Evolutionary conservation across 2,113 vertebrate genomes (phyloP).

Genomic region (Arenaria interpres): DNA sequence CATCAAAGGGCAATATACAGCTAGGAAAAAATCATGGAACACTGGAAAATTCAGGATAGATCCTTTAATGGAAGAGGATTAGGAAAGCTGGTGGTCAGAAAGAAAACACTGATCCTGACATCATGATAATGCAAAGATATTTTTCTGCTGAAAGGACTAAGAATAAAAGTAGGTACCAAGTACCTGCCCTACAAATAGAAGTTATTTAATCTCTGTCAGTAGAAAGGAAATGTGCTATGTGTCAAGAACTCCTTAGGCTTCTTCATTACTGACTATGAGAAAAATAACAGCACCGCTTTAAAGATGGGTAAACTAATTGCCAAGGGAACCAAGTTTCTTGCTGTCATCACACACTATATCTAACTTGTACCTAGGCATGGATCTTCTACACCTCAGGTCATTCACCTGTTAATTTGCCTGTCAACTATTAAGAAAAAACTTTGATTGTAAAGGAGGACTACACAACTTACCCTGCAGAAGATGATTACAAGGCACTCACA

Average conservation of each 20-base stretch:
- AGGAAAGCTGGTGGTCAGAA: not conserved
- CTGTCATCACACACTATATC: not conserved
- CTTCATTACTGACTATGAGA: not conserved
- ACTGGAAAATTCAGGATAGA: not conserved
- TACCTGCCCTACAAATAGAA: not conserved
- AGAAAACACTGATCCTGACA: not conserved
- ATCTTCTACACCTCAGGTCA: not conserved
- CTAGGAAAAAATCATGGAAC: not conserved
- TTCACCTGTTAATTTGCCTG: not conserved
- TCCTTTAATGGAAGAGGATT: not conserved
- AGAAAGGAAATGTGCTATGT: not conserved
- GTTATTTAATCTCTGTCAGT: not conserved
- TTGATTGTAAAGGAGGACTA: not conserved
- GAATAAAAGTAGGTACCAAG: not conserved
- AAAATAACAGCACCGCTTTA: not conserved
- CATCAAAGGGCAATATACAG: not conserved
- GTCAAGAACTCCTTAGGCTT: not conserved
- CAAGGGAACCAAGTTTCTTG: not conserved
- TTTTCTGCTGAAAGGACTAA: not conserved
- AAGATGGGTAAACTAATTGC: not conserved
- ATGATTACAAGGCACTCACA: not conserved
- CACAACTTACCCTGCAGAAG: not conserved
- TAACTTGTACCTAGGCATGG: not conserved
- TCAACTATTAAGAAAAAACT: not conserved
- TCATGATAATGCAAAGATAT: not conserved